Evolutionary conservation across 2,113 vertebrate species (phyloP), one percentile per base, ranked within the genome.

Genomic region (Uria lomvia): DNA sequence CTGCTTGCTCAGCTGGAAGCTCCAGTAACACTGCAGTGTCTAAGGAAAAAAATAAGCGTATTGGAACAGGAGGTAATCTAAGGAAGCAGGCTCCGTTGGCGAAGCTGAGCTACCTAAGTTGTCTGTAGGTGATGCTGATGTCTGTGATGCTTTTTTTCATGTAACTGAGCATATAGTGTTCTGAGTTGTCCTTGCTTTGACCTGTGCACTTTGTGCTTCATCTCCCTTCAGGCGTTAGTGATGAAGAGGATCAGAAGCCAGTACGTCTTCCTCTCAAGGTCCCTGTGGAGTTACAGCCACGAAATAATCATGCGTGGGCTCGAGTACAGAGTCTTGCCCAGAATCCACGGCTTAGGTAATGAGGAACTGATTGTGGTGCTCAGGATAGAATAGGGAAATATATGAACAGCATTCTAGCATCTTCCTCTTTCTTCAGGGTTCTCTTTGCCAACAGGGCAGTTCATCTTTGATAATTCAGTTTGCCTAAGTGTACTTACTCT

Each of bases 211-310:
- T 88, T 60, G 42, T 94, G 15, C 74, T 86, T 74, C 30, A 38
- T 68, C 27, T 86, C 50, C 40, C 18, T 58, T 70, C 88, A 99
- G 99, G 99, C 19, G 97, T 99, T 66, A 99, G 99, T 95, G 99
- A 99, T 47, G 99, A 99, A 91, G 99, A 99, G 95, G 99, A 99
- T 97, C 99, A 99, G 98, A 99, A 99, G 95, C 99, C 99, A 5
- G 99, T 99, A 60, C 98, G 99, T 80, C 98, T 99, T 63, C 99
- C 99, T 30, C 97, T 99, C 75, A 99, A 99, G 96, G 99, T 99
- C 38, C 99, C 99, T 2, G 98, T 99, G 71, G 99, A 99, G 96
- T 96, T 99, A 72, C 99, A 99, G 43, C 99, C 99, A 1, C 98
- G 99, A 45, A 99, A 98, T 94, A 99, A 99, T 91, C 98, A 99